Evolutionary conservation across 2,113 vertebrate genomes (phyloP).

Genomic region (Symphodus melops): DNA sequence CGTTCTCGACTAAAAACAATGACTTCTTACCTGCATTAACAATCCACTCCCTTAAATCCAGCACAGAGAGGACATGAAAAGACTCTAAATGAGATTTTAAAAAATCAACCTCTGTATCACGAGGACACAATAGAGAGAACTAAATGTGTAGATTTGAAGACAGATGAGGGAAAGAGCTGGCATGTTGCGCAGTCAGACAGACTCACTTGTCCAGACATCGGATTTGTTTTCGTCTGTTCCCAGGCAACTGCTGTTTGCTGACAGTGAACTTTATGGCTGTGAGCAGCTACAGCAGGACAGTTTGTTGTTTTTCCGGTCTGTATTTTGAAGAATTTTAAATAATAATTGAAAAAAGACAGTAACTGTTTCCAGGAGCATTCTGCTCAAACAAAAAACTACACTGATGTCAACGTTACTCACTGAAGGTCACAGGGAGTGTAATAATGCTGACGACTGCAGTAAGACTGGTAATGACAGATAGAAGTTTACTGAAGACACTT

Average conservation of each 20-base stretch:
- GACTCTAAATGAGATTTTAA: no score
- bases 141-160: background rate
- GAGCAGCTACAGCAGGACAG: background rate
- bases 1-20: no score
- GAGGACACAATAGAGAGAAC: no score
- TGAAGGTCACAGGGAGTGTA: background rate
- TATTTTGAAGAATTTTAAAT: background rate
- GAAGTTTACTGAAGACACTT: no score
- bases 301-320: background rate
- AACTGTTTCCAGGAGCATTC: constrained; percentile 1
- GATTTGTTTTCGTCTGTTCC: constrained; percentile 83
- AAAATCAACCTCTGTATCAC: no score
- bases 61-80: no score
- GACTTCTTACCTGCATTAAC: no score
- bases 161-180: no score
- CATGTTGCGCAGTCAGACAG: background rate
- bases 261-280: background rate
- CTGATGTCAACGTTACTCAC: background rate
- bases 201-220: background rate
- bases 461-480: no score
- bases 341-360: constrained; percentile 2
- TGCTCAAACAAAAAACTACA: constrained; percentile 1
- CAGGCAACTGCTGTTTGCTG: constrained; percentile 83
- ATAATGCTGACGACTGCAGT: no score
- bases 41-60: no score